Conservation (phyloP, 2,888 invertebrate genomes). For the Opisthograptis luteolata region DNA sequence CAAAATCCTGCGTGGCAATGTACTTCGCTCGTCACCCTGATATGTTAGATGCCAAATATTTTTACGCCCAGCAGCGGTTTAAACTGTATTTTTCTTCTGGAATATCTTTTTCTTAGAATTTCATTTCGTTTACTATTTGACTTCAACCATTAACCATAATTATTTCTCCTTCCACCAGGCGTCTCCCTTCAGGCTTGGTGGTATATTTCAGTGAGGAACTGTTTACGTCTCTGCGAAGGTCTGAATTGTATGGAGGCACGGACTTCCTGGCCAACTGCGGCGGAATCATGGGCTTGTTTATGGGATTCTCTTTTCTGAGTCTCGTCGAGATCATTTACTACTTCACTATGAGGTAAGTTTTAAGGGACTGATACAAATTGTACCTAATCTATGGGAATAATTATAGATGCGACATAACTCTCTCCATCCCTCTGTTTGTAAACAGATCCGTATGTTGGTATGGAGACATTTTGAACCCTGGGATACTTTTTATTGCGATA, state of each 20-base stretch:
- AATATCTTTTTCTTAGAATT: no score
- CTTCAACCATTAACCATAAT: not conserved
- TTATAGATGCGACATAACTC: not conserved
- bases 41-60: no score
- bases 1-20: no score
- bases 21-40: no score
- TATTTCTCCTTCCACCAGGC: conserved; percentile 24
- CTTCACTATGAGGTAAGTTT: conserved; percentile 57
- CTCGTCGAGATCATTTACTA: conserved; percentile 81
- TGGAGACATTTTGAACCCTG: no score
- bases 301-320: conserved; percentile 81
- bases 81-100: no score
- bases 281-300: conserved; percentile 80
- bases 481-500: no score
- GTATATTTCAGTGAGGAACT: conserved; percentile 80
- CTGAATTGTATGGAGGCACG: conserved; percentile 78
- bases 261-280: conserved; percentile 83
- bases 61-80: no score
- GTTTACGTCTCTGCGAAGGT: conserved; percentile 78
- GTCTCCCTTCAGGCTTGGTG: conserved; percentile 50
- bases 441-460: no score
- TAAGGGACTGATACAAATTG: not conserved
- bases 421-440: no score
- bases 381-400: not conserved
- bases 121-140: no score